phyloP scores from a whole-genome alignment of 2,113 vertebrate species.

The Piaya cayana region DNA sequence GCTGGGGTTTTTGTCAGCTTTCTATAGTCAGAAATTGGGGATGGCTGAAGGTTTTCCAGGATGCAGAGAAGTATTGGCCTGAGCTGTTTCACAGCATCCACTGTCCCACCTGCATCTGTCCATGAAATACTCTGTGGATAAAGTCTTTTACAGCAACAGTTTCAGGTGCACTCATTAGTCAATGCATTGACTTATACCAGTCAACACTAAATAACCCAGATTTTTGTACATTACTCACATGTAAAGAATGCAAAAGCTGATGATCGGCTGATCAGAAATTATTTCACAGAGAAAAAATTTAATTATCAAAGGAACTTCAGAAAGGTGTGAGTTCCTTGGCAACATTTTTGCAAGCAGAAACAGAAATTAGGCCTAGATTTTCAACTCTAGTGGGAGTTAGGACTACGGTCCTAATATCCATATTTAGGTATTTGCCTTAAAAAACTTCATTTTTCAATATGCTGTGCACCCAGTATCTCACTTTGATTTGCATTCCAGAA shows the following conservation, averaged over 20 bases:
- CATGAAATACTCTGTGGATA: not conserved
- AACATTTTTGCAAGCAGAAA: slow-evolving; percentile 45
- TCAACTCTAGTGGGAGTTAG: slow-evolving; percentile 18
- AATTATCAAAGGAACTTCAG: slow-evolving; percentile 42
- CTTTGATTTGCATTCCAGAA: slow-evolving; percentile 32
- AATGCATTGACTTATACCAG: not conserved
- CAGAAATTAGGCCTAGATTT: slow-evolving; percentile 57
- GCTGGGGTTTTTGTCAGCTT: not conserved
- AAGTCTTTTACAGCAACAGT: not conserved
- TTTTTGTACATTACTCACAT: not conserved
- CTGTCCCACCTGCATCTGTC: not conserved
- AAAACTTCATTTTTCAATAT: not conserved
- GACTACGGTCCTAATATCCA: not conserved
- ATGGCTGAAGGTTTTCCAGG: not conserved
- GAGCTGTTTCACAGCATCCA: not conserved
- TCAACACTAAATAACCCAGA: not conserved
- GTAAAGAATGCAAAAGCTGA: not conserved
- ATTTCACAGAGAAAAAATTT: slow-evolving; percentile 11
- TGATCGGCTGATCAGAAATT: slow-evolving; percentile 43
- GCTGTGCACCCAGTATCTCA: not conserved
- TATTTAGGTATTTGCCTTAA: not conserved
- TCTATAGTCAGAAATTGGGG: not conserved
- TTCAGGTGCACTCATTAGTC: not conserved
- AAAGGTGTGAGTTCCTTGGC: not conserved
- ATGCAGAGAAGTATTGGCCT: not conserved